A percentile compares a stretch with the other conserved stretches of the same genome.
phyloP scores from a whole-genome alignment of 1,140 invertebrate genomes.

The Harpegnathos saltator region DNA sequence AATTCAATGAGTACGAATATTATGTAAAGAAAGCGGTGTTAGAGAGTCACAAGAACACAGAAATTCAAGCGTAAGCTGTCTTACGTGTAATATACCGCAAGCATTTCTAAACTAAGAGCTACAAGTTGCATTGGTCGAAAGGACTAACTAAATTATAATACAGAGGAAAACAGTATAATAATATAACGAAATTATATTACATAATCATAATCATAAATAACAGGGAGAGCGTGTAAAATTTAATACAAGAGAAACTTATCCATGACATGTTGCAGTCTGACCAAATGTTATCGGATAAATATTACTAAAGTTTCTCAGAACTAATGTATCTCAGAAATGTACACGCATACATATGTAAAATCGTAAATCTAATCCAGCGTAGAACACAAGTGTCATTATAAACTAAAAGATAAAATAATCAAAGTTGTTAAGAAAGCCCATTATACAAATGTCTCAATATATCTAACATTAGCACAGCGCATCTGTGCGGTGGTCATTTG shows the following conservation, averaged over 20 bases:
- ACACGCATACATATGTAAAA: background rate
- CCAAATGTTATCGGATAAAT: background rate
- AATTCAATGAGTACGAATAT: conserved; percentile 6
- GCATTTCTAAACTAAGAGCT: conserved; percentile 49
- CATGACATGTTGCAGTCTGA: background rate
- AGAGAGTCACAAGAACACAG: conserved; percentile 45
- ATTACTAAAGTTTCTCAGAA: background rate
- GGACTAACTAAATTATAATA: background rate
- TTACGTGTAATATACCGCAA: conserved; percentile 50
- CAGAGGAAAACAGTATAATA: background rate
- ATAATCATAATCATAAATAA: background rate
- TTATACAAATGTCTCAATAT: conserved; percentile 44
- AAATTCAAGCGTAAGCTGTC: conserved; percentile 63
- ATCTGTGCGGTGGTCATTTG: conserved; percentile 57
- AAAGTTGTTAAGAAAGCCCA: conserved; percentile 24
- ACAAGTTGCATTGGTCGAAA: conserved; percentile 23
- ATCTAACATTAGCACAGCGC: conserved; percentile 29
- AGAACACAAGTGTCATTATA: background rate
- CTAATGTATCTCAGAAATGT: background rate
- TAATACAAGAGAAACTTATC: background rate
- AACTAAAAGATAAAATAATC: conserved; percentile 28
- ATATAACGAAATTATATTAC: background rate
- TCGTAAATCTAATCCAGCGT: background rate
- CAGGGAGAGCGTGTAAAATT: background rate
- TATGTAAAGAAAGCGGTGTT: conserved; percentile 34